Percentiles rank a stretch among this genome's conserved stretches.
phyloP scores from a whole-genome alignment of 2,113 vertebrate species.

The Diglossa brunneiventris region DNA sequence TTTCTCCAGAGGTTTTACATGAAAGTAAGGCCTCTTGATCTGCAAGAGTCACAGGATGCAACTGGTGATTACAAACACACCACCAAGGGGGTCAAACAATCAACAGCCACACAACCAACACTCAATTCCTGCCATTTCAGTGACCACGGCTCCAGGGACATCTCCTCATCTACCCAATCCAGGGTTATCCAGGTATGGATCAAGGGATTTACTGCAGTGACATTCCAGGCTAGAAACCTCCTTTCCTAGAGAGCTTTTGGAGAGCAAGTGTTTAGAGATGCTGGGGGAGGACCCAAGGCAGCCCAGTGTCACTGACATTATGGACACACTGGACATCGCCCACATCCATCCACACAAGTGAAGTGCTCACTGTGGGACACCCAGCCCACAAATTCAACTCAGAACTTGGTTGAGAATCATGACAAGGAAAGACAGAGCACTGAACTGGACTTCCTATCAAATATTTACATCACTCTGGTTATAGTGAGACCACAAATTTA shows the following conservation, averaged over 20 bases:
- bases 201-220: neutral
- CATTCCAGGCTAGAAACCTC: no score
- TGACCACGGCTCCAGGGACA: fast-evolving
- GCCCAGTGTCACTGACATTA: neutral
- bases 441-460: neutral
- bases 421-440: neutral
- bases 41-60: conserved; percentile 62
- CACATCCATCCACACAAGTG: fast-evolving
- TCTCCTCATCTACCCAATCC: fast-evolving
- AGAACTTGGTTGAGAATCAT: neutral
- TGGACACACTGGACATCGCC: fast-evolving
- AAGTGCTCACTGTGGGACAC: neutral
- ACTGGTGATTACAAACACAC: neutral
- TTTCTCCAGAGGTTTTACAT: conserved; percentile 97
- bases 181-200: fast-evolving
- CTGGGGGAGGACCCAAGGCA: neutral
- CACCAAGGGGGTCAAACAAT: neutral
- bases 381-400: neutral
- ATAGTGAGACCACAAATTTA: neutral
- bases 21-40: conserved; percentile 99
- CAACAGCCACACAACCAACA: neutral
- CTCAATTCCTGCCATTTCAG: fast-evolving
- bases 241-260: neutral
- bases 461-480: neutral
- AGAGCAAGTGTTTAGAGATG: neutral